Evolutionary conservation across 2,797 vertebrate genomes (phyloP).

Genomic region (Neostethus bicornis): DNA sequence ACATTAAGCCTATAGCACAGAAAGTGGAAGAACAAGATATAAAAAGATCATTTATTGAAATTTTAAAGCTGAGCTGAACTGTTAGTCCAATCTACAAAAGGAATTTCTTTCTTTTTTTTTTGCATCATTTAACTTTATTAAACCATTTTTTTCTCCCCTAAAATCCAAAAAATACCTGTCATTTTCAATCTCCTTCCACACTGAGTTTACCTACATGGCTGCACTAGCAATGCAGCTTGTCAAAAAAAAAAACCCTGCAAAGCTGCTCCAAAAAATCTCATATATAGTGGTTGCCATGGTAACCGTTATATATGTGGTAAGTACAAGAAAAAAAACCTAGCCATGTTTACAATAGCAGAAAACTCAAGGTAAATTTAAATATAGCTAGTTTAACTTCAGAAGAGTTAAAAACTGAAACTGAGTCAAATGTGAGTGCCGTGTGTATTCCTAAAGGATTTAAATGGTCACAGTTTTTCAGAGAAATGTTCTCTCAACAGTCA

Average conservation of each 20-base stretch:
- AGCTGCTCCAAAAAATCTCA: background rate
- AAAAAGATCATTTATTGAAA: background rate
- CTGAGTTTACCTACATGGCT: background rate
- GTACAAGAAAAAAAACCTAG: background rate
- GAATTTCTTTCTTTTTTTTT: background rate
- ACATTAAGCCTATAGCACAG: constrained; percentile 7
- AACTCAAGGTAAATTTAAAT: background rate
- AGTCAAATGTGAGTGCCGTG: constrained; percentile 4
- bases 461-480: constrained; percentile 18
- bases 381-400: background rate
- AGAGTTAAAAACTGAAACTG: constrained; percentile 5
- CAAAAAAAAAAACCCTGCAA: background rate
- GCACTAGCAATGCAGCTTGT: background rate
- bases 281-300: background rate
- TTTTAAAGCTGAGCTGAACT: constrained; percentile 2
- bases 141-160: constrained; percentile 1
- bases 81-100: background rate
- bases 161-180: constrained; percentile 4
- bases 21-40: constrained; percentile 2
- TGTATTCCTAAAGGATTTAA: constrained; percentile 13
- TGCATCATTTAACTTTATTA: background rate
- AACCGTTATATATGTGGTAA: too few species aligned
- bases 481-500: constrained; percentile 49
- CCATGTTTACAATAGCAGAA: background rate
- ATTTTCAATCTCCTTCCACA: background rate